Evolutionary conservation across 2,797 vertebrate genomes (phyloP).

Genomic region (Acanthis flammea): DNA sequence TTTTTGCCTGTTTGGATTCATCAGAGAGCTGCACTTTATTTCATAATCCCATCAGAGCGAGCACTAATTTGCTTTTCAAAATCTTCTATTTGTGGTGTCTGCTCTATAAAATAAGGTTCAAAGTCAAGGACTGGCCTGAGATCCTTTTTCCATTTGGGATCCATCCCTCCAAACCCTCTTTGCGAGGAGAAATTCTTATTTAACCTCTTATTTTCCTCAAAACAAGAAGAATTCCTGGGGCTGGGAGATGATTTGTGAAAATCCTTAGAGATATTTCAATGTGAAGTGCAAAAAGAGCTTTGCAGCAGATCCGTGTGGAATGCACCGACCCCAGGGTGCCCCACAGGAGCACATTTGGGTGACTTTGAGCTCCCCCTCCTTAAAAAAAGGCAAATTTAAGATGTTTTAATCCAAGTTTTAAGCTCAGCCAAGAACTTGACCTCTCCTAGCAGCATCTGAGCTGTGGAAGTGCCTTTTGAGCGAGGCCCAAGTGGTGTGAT

Average conservation of each 20-base stretch:
- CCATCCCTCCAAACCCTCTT: background rate
- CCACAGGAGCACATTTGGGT: background rate
- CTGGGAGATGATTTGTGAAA: background rate
- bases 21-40: background rate
- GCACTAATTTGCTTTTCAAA: background rate
- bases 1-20: background rate
- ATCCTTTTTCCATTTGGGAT: fast-evolving
- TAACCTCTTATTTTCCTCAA: background rate
- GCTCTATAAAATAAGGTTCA: background rate
- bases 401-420: fast-evolving
- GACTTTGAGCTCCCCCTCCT: background rate
- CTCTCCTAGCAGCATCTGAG: background rate
- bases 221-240: background rate
- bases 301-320: fast-evolving
- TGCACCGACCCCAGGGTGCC: fast-evolving
- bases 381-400: background rate
- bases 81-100: background rate
- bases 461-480: background rate
- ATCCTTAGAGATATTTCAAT: background rate
- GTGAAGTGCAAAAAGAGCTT: background rate
- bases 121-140: background rate
- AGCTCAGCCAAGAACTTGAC: background rate
- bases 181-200: background rate
- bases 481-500: background rate
- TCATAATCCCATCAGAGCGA: background rate